Conservation (phyloP, 2,888 invertebrate species). For the Orthosia incerta region DNA sequence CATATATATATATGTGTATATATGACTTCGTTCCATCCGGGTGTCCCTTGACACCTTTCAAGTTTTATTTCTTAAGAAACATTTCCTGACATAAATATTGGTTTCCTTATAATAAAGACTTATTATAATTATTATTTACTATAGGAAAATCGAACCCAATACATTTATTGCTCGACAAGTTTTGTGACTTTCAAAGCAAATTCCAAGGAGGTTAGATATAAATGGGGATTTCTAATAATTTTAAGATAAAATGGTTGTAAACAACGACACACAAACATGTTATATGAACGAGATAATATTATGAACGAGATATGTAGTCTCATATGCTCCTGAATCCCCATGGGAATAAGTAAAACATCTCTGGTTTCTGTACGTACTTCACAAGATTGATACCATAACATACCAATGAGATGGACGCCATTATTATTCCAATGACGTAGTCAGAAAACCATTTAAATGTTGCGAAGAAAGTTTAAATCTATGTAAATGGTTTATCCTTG, state of each 20-base stretch:
- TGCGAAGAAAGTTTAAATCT: slow-evolving; percentile 62
- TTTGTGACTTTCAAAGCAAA: background rate
- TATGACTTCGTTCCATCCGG: too few species aligned
- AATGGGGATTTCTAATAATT: background rate
- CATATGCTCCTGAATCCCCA: slow-evolving; percentile 57
- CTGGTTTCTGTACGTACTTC: slow-evolving; percentile 70
- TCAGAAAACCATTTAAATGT: slow-evolving; percentile 75
- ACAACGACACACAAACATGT: background rate
- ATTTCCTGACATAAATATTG: too few species aligned
- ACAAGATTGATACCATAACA: slow-evolving; percentile 70
- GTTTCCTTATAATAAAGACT: too few species aligned
- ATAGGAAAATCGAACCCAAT: too few species aligned
- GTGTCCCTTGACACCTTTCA: too few species aligned
- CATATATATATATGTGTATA: too few species aligned
- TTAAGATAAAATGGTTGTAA: background rate
- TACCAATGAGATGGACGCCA: slow-evolving; percentile 70
- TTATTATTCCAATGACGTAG: slow-evolving; percentile 76
- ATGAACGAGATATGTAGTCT: background rate
- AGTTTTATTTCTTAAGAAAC: too few species aligned
- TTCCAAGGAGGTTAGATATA: background rate
- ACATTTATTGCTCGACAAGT: background rate
- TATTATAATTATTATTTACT: too few species aligned
- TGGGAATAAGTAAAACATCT: slow-evolving; percentile 65
- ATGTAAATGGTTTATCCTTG: slow-evolving; percentile 40
- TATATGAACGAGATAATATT: too few species aligned